Conservation (phyloP, 2,888 invertebrate species). For the Argyresthia albistria region DNA sequence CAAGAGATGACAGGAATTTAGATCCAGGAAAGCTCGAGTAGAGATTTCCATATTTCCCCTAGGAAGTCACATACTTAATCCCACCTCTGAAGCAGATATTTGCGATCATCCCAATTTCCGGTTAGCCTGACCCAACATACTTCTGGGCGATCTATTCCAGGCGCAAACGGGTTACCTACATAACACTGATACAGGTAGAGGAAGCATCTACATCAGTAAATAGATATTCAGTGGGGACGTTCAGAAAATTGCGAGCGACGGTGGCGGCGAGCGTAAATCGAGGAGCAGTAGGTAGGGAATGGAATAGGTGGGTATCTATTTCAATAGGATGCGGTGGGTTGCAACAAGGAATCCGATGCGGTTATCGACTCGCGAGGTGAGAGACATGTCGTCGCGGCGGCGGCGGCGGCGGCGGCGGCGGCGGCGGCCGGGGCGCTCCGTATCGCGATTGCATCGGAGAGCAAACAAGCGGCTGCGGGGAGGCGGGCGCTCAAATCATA, state of each 20-base stretch:
- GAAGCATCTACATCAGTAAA: not conserved
- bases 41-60: too few species aligned
- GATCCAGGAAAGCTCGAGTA: too few species aligned
- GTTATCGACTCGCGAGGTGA: slow-evolving; percentile 31
- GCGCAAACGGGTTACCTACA: not conserved
- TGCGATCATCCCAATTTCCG: not conserved
- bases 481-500: slow-evolving; percentile 63
- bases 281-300: slow-evolving; percentile 36
- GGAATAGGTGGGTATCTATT: slow-evolving; percentile 50
- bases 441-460: slow-evolving; percentile 73
- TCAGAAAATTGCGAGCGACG: not conserved
- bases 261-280: slow-evolving; percentile 29
- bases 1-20: too few species aligned
- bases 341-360: slow-evolving; percentile 70
- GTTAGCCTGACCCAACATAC: not conserved
- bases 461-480: slow-evolving; percentile 66
- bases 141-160: not conserved
- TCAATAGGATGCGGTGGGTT: slow-evolving; percentile 65
- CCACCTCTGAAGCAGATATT: not conserved
- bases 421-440: slow-evolving; percentile 51
- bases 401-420: slow-evolving; percentile 20
- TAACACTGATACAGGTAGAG: not conserved
- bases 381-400: too few species aligned
- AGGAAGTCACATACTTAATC: too few species aligned
- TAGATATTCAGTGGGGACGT: slow-evolving; percentile 1